Conservation (phyloP, 2,113 vertebrate genomes). For the Paramormyrops kingsleyae region DNA sequence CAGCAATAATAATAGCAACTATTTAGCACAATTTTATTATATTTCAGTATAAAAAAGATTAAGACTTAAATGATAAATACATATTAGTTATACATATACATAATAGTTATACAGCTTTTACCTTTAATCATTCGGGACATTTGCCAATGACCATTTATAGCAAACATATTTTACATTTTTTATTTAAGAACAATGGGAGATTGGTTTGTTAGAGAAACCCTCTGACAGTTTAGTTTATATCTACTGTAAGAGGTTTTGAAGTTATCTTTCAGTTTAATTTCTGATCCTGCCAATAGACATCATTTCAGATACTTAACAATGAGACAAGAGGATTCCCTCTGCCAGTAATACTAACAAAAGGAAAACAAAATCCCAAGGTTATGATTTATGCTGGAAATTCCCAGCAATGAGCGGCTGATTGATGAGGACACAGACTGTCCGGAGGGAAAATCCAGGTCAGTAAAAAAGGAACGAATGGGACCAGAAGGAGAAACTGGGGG, state of each 20-base stretch:
- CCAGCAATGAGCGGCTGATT: background rate
- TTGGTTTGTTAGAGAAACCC: background rate
- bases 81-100: too few relatives aligned
- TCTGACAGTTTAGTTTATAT: background rate
- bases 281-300: background rate
- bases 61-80: background rate
- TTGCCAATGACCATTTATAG: background rate
- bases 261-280: background rate
- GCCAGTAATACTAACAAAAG: background rate
- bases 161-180: background rate
- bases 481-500: conserved; percentile 43
- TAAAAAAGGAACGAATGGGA: conserved; percentile 29
- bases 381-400: background rate
- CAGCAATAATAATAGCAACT: background rate
- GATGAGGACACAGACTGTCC: background rate
- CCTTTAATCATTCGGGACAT: background rate
- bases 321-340: background rate
- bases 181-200: background rate
- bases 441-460: background rate
- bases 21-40: background rate
- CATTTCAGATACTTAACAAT: conserved; percentile 6
- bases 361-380: background rate
- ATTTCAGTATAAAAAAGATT: background rate
- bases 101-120: background rate
- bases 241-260: background rate